Evolutionary conservation across 2,888 invertebrate species (phyloP), one percentile per base, ranked within the genome.

Genomic region (Drosophila dives): DNA sequence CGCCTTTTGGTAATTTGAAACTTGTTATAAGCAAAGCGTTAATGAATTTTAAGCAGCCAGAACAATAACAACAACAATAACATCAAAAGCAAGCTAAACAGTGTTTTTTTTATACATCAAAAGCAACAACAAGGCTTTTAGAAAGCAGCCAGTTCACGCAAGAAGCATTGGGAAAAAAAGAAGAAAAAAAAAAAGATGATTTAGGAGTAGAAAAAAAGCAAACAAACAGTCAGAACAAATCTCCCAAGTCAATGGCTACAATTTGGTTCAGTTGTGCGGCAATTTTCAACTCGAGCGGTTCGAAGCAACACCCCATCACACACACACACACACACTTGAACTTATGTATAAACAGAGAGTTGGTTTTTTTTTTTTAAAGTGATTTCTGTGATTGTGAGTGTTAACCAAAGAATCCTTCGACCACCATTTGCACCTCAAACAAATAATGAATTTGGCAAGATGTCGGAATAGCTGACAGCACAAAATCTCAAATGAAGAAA

Each of bases 391-490:
- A 17, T 6, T 48, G 29, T 58, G 26, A 51, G 8, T 23, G 42
- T 50, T 29, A 12, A 54, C 4, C 8, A 7, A 11, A 51, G 45
- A 45, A 17, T 65, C 61, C 64, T 64, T 40, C 8, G 11, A 12
- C 15, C 26, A 40, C 17, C 63, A 55, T 48, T 51, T 36, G 59
- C 51, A 54, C 7, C 51, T 20, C 38, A 54, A 11, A 76, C 90
- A 91, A 86, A 86, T 91, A 89, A 85, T 82, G 90, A 82, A 92
- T 83, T 91, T 92, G 92, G 92, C 92, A 92, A 92, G 92, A 92
- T 92, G 92, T 92, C 92, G 92, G 92, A 92, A 92, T 92, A 92
- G 92, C 92, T 92, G 92, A 92, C 63, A 82, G 86, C 86, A 69
- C 68, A 75, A 73, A 66, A 56, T 75, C 82, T 69, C 72, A 71